Conservation (phyloP, 2,888 invertebrate species). For the Ashinkailepas kermadecensis region DNA sequence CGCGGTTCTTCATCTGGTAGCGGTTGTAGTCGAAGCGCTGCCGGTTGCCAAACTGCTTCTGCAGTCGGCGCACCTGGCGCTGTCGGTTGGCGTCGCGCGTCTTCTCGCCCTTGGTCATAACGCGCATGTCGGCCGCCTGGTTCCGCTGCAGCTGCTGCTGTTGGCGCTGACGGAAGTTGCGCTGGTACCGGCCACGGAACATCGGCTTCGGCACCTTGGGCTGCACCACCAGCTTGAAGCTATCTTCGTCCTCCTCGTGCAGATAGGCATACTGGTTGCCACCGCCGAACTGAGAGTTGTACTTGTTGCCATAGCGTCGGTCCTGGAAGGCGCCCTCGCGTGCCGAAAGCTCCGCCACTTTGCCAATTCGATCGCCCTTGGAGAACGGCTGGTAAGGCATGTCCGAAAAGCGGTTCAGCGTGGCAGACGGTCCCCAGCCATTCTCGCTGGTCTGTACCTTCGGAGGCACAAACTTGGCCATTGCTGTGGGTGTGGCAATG, state of each 20-base stretch:
- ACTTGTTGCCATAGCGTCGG: slow-evolving; percentile 84
- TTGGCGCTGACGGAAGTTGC: slow-evolving; percentile 56
- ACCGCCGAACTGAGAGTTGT: slow-evolving; percentile 76
- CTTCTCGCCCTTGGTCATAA: slow-evolving; percentile 71
- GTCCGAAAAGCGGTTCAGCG: slow-evolving; percentile 85
- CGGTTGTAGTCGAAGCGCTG: slow-evolving; percentile 52
- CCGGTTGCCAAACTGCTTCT: slow-evolving; percentile 57
- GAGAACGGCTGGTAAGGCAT: slow-evolving; percentile 99
- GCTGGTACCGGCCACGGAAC: slow-evolving; percentile 65
- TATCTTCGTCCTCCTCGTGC: slow-evolving; percentile 97
- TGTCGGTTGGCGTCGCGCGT: slow-evolving; percentile 51
- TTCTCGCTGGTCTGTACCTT: slow-evolving; percentile 72
- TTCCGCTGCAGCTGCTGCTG: slow-evolving; percentile 39
- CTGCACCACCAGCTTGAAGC: slow-evolving; percentile 96
- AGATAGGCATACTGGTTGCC: slow-evolving; percentile 96
- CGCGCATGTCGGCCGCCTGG: slow-evolving; percentile 58
- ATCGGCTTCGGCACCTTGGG: slow-evolving; percentile 80
- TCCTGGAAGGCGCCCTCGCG: slow-evolving; percentile 61
- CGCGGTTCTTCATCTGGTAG: slow-evolving; percentile 77
- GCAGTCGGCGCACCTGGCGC: slow-evolving; percentile 70
- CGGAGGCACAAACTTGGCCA: slow-evolving; percentile 55
- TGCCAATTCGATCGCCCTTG: slow-evolving; percentile 95
- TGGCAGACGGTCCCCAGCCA: slow-evolving; percentile 95
- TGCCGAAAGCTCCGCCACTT: slow-evolving; percentile 52
- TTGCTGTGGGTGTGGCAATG: background rate